These are phyloP conservation scores for Latrodectus hesperus DNA, from an alignment of 2,888 invertebrate species.

Conservation along the genomic window DNA sequence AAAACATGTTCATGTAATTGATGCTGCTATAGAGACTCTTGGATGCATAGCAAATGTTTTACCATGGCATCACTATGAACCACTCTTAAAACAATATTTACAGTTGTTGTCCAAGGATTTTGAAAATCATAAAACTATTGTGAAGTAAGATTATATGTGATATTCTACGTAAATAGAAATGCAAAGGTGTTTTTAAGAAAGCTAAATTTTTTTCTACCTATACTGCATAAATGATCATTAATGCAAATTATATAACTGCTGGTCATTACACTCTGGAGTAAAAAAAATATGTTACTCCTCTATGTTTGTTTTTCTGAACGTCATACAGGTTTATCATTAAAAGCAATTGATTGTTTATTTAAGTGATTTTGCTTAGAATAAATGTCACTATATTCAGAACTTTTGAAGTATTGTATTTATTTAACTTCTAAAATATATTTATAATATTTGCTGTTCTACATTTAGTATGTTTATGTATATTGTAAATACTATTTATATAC, in stretches of 20 bases:
- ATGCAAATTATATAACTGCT: background rate
- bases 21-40: conserved; percentile 87
- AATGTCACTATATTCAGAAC: too few species aligned
- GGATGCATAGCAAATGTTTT: conserved; percentile 84
- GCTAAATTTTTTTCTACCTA: background rate
- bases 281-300: too few species aligned
- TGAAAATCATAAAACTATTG: conserved; percentile 88
- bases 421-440: background rate
- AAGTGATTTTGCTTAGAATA: too few species aligned
- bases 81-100: conserved; percentile 87
- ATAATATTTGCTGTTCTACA: too few species aligned
- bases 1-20: conserved; percentile 86
- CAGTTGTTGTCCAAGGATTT: conserved; percentile 82
- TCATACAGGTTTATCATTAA: too few species aligned
- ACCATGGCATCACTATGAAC: conserved; percentile 93
- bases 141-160: conserved; percentile 75
- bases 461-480: too few species aligned
- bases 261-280: too few species aligned
- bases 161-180: background rate
- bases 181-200: background rate
- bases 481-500: too few species aligned
- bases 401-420: background rate
- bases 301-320: too few species aligned
- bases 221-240: background rate
- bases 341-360: too few species aligned